Evolutionary conservation across 2,113 vertebrate species (phyloP).

Genomic region (Gorsachius goisagi): DNA sequence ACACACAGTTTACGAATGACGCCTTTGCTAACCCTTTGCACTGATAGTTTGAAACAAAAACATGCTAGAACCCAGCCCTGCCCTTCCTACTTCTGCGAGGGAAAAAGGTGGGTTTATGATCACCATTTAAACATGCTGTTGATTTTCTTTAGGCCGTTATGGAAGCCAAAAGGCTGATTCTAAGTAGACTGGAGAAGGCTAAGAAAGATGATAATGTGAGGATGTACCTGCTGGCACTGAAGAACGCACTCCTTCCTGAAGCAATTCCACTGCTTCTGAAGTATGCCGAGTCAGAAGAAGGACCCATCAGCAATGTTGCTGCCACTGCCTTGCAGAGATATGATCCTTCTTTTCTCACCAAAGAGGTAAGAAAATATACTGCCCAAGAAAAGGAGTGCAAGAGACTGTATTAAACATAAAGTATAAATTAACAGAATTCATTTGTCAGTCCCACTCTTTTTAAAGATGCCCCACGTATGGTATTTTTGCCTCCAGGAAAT

Average conservation of each 20-base stretch:
- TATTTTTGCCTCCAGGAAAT: not conserved
- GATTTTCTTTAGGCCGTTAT: constrained; percentile 79
- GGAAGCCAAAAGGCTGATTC: constrained; percentile 87
- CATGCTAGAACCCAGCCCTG: not conserved
- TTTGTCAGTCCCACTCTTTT: not conserved
- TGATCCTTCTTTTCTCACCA: constrained; percentile 76
- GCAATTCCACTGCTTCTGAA: constrained; percentile 87
- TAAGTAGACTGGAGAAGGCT: constrained; percentile 83
- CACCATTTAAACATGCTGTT: not conserved
- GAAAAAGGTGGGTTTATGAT: not conserved
- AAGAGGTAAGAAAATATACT: constrained; percentile 78
- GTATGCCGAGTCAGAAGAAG: constrained; percentile 84
- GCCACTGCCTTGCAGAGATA: constrained; percentile 90
- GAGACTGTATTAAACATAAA: not conserved
- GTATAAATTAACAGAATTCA: not conserved
- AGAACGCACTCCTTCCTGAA: constrained; percentile 90
- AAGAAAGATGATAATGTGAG: constrained; percentile 80
- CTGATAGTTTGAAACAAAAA: not conserved
- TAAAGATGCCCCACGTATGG: not conserved
- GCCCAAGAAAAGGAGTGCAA: not conserved
- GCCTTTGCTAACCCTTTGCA: not conserved
- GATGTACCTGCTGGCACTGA: constrained; percentile 91
- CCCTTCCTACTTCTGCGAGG: not conserved
- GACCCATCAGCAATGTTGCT: constrained; percentile 83
- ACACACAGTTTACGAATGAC: not conserved